phyloP scores from a whole-genome alignment of 2,888 invertebrate genomes.

The Andrena haemorrhoa region DNA sequence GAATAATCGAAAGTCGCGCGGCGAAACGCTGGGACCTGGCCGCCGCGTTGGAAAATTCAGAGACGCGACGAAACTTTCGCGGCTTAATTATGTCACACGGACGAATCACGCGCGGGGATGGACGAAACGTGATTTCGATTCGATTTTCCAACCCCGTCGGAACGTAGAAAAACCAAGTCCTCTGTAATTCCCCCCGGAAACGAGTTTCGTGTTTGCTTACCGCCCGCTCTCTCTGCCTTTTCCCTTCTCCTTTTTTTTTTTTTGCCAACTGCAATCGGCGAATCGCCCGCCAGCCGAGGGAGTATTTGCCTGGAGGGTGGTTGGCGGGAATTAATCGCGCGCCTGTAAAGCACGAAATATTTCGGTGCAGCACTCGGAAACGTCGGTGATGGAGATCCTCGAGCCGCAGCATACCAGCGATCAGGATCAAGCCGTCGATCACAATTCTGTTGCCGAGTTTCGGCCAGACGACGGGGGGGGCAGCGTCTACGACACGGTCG shows the following conservation, averaged over 20 bases:
- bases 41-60: neutral
- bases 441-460: neutral
- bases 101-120: neutral
- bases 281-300: neutral
- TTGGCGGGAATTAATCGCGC: conserved; percentile 27
- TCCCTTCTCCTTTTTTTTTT: neutral
- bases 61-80: neutral
- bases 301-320: neutral
- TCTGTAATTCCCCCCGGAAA: conserved; percentile 31
- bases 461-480: neutral
- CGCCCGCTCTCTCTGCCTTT: conserved; percentile 15
- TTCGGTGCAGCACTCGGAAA: neutral
- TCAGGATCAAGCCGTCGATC: neutral
- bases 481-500: neutral
- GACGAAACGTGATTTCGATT: conserved; percentile 21
- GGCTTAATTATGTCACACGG: conserved; percentile 31
- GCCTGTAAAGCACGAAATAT: neutral
- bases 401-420: neutral
- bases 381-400: neutral
- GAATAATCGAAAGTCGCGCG: neutral
- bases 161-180: conserved; percentile 16
- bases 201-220: conserved; percentile 37
- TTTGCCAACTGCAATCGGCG: conserved; percentile 16
- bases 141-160: conserved; percentile 18
- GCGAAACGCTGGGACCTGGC: neutral